Percentiles rank a stretch among this genome's conserved stretches.
phyloP scores from a whole-genome alignment of 1,140 invertebrate genomes.

The Heliconius hewitsoni region DNA sequence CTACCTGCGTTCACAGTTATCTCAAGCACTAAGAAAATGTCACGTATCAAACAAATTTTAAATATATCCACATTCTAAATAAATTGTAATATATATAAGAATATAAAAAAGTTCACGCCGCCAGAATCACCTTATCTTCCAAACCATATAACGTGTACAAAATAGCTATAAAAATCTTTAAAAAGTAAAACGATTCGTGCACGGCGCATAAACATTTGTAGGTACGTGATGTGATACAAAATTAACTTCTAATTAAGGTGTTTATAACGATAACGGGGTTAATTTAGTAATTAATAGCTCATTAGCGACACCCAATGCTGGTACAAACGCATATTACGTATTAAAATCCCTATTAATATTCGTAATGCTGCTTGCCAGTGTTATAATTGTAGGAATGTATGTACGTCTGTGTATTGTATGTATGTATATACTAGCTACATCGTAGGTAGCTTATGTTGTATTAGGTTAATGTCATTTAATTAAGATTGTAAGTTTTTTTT shows the following conservation, averaged over 20 bases:
- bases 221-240: conserved; percentile 36
- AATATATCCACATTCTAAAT: too few species aligned
- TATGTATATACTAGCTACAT: background rate
- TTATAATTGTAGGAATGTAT: conserved; percentile 12
- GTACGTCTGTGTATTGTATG: background rate
- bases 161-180: background rate
- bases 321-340: conserved; percentile 50
- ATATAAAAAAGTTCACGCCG: too few species aligned
- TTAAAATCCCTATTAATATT: conserved; percentile 40
- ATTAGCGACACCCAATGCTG: conserved; percentile 56
- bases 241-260: conserved; percentile 53
- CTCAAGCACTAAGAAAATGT: too few species aligned
- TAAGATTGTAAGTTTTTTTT: too few species aligned
- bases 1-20: too few species aligned
- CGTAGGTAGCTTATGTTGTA: background rate
- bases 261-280: conserved; percentile 58
- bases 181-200: background rate
- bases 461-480: background rate
- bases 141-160: too few species aligned
- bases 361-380: conserved; percentile 22
- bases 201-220: conserved; percentile 34
- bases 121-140: too few species aligned
- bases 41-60: too few species aligned
- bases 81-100: too few species aligned
- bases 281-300: conserved; percentile 66